These are phyloP conservation scores for Chironomus riparius DNA, from an alignment of 2,888 invertebrate genomes.

Conservation along the genomic window DNA sequence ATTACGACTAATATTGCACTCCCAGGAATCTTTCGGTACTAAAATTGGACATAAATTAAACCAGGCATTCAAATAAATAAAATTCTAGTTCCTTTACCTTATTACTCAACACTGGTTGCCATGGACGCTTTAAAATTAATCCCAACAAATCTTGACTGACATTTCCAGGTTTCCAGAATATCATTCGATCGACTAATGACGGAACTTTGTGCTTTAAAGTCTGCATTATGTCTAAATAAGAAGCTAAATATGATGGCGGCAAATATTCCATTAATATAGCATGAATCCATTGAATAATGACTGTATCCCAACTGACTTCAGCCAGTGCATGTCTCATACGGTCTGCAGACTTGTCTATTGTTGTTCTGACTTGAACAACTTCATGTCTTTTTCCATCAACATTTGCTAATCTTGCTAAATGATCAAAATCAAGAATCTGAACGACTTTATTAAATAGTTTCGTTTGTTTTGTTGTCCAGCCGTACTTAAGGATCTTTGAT, in stretches of 20 bases:
- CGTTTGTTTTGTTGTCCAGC: slow-evolving; percentile 57
- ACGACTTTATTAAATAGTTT: slow-evolving; percentile 56
- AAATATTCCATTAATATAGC: slow-evolving; percentile 58
- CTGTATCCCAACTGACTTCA: slow-evolving; percentile 61
- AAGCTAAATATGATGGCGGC: slow-evolving; percentile 54
- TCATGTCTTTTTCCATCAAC: slow-evolving; percentile 49
- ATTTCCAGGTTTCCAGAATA: slow-evolving; percentile 48
- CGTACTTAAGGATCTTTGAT: slow-evolving; percentile 48
- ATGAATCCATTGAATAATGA: slow-evolving; percentile 70
- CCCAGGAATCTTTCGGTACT: slow-evolving; percentile 55
- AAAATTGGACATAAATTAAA: slow-evolving; percentile 30
- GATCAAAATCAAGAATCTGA: slow-evolving; percentile 57
- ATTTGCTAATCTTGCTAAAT: slow-evolving; percentile 54
- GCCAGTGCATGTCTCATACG: slow-evolving; percentile 59
- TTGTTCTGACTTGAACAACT: slow-evolving; percentile 56
- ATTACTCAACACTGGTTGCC: slow-evolving; percentile 63
- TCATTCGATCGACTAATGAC: slow-evolving; percentile 62
- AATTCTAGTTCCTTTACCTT: too few relatives aligned
- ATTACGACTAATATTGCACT: slow-evolving; percentile 58
- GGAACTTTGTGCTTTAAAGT: slow-evolving; percentile 61
- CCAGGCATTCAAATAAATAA: too few relatives aligned
- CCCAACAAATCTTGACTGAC: slow-evolving; percentile 54
- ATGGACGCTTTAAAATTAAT: slow-evolving; percentile 56
- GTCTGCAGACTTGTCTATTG: slow-evolving; percentile 61
- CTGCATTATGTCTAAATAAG: slow-evolving; percentile 70